These are phyloP conservation scores for Rhinella marina DNA, from an alignment of 2,797 vertebrate genomes.

Conservation along the genomic window DNA sequence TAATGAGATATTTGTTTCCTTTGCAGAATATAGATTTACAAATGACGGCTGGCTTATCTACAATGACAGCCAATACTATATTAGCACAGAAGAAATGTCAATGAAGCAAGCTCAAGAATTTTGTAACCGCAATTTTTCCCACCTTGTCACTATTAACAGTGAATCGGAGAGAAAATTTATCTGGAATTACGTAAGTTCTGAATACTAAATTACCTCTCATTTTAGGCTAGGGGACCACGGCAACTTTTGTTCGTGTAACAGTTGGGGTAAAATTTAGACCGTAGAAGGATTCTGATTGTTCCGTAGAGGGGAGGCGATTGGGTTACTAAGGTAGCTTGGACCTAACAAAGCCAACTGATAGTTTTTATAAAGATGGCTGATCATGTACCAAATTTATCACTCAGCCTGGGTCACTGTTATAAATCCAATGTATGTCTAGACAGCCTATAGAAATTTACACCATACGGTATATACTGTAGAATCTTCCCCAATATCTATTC, in stretches of 20 bases:
- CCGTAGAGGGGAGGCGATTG: too few relatives aligned
- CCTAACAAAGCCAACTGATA: too few relatives aligned
- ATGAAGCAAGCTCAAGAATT: slow-evolving; percentile 85
- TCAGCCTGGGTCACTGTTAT: too few relatives aligned
- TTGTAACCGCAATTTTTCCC: slow-evolving; percentile 86
- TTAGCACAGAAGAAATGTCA: slow-evolving; percentile 76
- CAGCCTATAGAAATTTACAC: too few relatives aligned
- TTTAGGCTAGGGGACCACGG: not conserved
- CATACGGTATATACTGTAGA: too few relatives aligned
- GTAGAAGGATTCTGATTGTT: too few relatives aligned
- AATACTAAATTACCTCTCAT: not conserved
- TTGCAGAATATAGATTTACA: slow-evolving; percentile 78
- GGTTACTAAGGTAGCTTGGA: too few relatives aligned
- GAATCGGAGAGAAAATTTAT: slow-evolving; percentile 89
- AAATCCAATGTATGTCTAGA: too few relatives aligned
- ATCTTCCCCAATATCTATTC: too few relatives aligned
- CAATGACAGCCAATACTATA: slow-evolving; percentile 86
- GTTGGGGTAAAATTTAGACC: too few relatives aligned
- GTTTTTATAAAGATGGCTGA: too few relatives aligned
- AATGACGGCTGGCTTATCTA: slow-evolving; percentile 88
- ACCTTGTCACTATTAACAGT: slow-evolving; percentile 83
- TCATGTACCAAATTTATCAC: too few relatives aligned
- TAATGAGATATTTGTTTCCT: not conserved
- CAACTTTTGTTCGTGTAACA: not conserved
- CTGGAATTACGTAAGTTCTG: slow-evolving; percentile 83